Percentiles rank a stretch among this genome's conserved stretches.
Conservation (phyloP, 1,140 invertebrate species). For the Orchesella cincta region DNA sequence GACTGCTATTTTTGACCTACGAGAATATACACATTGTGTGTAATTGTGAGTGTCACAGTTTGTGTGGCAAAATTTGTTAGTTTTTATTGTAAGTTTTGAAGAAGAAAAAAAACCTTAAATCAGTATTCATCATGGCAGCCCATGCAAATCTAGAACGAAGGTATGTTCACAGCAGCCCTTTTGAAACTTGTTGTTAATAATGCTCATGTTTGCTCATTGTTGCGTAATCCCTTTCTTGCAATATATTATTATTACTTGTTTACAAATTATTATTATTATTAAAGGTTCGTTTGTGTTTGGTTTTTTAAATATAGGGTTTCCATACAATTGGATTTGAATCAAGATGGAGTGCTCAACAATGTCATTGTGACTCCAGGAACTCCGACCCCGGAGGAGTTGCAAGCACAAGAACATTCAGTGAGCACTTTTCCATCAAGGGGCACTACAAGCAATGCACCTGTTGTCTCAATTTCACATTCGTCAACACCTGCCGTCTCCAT, state of each 20-base stretch:
- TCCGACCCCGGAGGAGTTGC: background rate
- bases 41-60: background rate
- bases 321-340: background rate
- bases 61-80: background rate
- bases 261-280: background rate
- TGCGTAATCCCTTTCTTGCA: background rate
- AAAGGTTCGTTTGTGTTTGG: background rate
- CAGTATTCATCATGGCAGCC: background rate
- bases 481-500: slow-evolving; percentile 38
- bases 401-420: background rate
- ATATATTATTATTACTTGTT: background rate
- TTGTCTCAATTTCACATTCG: background rate
- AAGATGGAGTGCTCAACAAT: slow-evolving; percentile 16
- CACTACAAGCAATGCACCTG: background rate
- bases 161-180: background rate
- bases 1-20: too few relatives aligned
- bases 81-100: background rate
- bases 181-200: too few relatives aligned
- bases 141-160: background rate
- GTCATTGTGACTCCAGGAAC: slow-evolving; percentile 7
- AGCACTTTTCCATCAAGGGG: background rate
- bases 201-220: background rate
- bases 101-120: background rate
- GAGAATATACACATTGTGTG: too few relatives aligned
- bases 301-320: background rate